Evolutionary conservation across 2,113 vertebrate species (phyloP).

Genomic region (Ancistrus triradiatus): DNA sequence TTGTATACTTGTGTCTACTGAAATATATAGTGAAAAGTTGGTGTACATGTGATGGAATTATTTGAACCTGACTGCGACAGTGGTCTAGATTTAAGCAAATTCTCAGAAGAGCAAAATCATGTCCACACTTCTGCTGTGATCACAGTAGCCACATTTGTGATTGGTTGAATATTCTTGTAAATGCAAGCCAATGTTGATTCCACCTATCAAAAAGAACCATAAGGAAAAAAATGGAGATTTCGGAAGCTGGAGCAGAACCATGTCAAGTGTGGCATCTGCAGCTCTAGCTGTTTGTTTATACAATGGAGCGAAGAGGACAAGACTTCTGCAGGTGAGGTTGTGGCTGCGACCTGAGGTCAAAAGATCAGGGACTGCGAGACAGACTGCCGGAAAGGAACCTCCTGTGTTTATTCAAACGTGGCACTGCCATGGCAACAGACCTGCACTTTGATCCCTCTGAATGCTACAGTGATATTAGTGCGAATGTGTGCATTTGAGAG

Average conservation of each 20-base stretch:
- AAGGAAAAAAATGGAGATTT: background rate
- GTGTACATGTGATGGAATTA: no score
- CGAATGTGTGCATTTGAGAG: background rate
- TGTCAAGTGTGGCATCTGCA: background rate
- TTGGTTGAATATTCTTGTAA: no score
- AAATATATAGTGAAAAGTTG: no score
- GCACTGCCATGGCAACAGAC: constrained; percentile 17
- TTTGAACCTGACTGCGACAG: no score
- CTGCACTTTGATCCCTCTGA: constrained; percentile 24
- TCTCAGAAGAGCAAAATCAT: no score
- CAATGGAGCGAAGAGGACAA: constrained; percentile 16
- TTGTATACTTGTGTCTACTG: no score
- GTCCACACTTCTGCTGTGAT: no score
- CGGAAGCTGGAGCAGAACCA: background rate
- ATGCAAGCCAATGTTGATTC: no score
- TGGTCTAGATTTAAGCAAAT: no score
- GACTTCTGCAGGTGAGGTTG: constrained; percentile 33
- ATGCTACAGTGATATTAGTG: constrained; percentile 12
- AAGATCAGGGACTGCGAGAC: constrained; percentile 36
- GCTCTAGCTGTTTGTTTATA: constrained; percentile 21
- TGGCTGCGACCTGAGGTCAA: constrained; percentile 38
- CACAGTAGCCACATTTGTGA: no score
- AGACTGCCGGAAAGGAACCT: constrained; percentile 38
- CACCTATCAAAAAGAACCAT: background rate
- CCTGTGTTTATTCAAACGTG: constrained; percentile 48